phyloP scores from a whole-genome alignment of 2,888 invertebrate genomes.

The Lucinisca nassula region DNA sequence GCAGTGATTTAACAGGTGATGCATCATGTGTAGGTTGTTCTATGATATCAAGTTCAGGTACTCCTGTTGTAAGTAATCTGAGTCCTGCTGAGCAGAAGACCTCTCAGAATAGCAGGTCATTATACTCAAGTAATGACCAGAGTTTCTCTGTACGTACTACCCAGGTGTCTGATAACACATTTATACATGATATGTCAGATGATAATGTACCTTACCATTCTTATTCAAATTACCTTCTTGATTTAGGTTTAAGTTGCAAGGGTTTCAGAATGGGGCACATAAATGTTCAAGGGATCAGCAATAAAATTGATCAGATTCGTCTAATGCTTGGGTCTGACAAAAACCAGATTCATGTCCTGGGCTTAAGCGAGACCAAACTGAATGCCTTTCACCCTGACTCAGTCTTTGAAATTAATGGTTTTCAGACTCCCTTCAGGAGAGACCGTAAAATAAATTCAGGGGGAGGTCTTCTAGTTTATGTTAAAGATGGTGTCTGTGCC shows the following conservation, averaged over 20 bases:
- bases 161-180: neutral
- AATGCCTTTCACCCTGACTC: neutral
- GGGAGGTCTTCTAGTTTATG: neutral
- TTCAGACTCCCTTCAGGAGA: neutral
- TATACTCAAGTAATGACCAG: neutral
- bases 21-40: neutral
- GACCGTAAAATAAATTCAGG: neutral
- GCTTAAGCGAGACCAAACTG: neutral
- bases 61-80: neutral
- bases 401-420: neutral
- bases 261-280: neutral
- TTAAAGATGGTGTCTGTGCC: neutral
- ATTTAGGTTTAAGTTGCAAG: neutral
- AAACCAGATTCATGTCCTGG: neutral
- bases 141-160: neutral
- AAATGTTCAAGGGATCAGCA: neutral
- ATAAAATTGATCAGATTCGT: neutral
- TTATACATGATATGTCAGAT: neutral
- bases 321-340: neutral
- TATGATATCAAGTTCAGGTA: neutral
- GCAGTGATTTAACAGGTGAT: neutral
- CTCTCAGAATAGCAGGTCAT: neutral
- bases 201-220: neutral
- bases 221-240: neutral
- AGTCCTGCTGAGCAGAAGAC: neutral